Evolutionary conservation across 2,888 invertebrate species (phyloP), one percentile per base, ranked within the genome.

Genomic region (Agonopterix subpropinquella): DNA sequence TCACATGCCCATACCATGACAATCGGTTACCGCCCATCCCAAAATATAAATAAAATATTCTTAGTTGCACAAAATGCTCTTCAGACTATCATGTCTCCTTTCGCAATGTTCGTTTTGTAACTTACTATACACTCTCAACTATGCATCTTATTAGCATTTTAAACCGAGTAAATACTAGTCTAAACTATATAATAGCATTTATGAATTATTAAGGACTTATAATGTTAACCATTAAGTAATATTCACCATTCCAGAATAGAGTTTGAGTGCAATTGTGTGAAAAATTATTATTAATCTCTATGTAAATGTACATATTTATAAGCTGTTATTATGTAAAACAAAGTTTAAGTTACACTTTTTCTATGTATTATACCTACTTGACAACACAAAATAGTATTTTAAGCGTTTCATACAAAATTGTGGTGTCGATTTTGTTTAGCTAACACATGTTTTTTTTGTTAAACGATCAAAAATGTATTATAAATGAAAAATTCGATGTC

Each of bases 101-200:
- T 1, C 7, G 28, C 28, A 28, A 28, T 28, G 28, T 28, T 28
- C 28, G 28, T 28, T 28, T 28, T 28, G 28, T 28, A 28, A 28
- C 28, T 28, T 28, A 28, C n/a, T 39, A n/a, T 39, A 39, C 39
- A n/a, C 39, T n/a, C 39, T n/a, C 39, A 39, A 4, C 28, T 28
- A 4, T 28, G 28, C 11, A 36, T n/a, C 42, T 15, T 36, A 43
- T 43, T 45, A 45, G 45, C 45, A 45, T 37, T 45, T 46, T 11
- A 9, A 15, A 41, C 41, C 9, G 37, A 15, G 7, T 13, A 39
- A 18, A 46, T 46, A 46, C 72, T 76, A 76, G 73, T 76, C 71
- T 73, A 68, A 66, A 61, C 57, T 64, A 59, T 62, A 59, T 28
- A 28, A 28, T 63, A 66, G 67, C 65, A 66, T 67, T 68, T 66